phyloP scores from a whole-genome alignment of 2,797 vertebrate genomes.

The Margarornis squamiger region DNA sequence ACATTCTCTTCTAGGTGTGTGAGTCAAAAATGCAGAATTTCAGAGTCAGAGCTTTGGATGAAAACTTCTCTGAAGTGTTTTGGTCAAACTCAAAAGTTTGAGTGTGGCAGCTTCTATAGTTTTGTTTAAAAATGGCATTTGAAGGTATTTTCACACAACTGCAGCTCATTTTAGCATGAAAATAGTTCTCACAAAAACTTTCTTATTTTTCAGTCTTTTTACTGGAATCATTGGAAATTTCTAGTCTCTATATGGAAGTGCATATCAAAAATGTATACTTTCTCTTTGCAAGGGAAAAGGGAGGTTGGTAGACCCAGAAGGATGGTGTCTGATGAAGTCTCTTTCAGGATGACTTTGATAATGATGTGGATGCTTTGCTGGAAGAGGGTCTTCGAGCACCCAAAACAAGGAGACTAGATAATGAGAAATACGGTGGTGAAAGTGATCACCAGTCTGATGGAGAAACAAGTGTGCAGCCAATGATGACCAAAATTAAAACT shows the following conservation, averaged over 20 bases:
- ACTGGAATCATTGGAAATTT: constrained; percentile 13
- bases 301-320: constrained; percentile 9
- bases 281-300: constrained; percentile 21
- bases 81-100: neutral
- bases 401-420: constrained; percentile 92
- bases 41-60: neutral
- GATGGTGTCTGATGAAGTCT: constrained; percentile 72
- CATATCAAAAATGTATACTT: neutral
- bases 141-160: neutral
- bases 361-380: constrained; percentile 95
- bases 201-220: constrained; percentile 54
- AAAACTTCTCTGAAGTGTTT: neutral
- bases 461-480: constrained; percentile 95
- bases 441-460: constrained; percentile 95
- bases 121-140: neutral
- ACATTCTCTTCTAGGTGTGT: neutral
- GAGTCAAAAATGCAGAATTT: neutral
- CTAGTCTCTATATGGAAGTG: constrained; percentile 5
- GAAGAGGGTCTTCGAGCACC: constrained; percentile 95
- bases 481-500: constrained; percentile 99
- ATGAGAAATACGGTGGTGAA: constrained; percentile 87
- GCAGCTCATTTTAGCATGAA: neutral
- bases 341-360: constrained; percentile 98
- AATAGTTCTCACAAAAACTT: neutral
- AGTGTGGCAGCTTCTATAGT: neutral